These are phyloP conservation scores for Nettapus auritus DNA, from an alignment of 2,113 vertebrate species.

Conservation along the genomic window DNA sequence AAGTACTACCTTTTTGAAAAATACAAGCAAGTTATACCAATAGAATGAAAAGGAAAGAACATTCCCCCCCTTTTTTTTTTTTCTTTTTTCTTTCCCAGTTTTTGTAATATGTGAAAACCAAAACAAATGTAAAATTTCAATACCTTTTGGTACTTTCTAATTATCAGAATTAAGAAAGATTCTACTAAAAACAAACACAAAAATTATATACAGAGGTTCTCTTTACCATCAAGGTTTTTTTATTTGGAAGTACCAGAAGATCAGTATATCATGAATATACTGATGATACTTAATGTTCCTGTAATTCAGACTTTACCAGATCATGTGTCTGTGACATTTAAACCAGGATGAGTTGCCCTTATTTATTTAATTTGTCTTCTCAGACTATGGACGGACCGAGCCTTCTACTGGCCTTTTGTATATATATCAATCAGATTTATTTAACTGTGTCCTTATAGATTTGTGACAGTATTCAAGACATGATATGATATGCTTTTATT, in stretches of 20 bases:
- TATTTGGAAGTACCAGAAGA: neutral
- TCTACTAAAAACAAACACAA: neutral
- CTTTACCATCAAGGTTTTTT: neutral
- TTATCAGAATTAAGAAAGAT: neutral
- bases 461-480: neutral
- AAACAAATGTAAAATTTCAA: neutral
- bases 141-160: neutral
- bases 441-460: neutral
- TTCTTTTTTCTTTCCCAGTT: neutral
- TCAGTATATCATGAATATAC: too few relatives aligned
- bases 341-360: neutral
- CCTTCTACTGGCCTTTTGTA: neutral
- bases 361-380: neutral
- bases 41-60: neutral
- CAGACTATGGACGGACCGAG: neutral
- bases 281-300: neutral
- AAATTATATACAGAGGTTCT: neutral
- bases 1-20: neutral
- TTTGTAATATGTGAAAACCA: neutral
- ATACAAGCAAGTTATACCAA: neutral
- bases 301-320: neutral
- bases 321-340: neutral
- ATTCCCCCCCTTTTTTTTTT: neutral
- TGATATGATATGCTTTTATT: neutral
- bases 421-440: neutral